A percentile compares a stretch with the other conserved stretches of the same genome.
Conservation (phyloP, 2,888 invertebrate species). For the Gymnocheta viridis region DNA sequence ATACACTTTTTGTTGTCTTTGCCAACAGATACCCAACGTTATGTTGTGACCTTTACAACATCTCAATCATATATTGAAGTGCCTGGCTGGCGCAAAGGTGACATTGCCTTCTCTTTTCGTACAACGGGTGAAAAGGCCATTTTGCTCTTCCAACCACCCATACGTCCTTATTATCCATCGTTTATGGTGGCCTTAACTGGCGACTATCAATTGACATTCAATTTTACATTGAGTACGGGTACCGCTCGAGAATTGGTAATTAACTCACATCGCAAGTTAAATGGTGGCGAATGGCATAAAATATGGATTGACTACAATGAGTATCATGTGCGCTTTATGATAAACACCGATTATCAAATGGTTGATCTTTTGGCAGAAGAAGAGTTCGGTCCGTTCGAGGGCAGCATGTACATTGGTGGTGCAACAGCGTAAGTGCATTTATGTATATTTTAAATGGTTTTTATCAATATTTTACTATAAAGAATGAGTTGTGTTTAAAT, state of each 20-base stretch:
- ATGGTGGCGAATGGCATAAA: constrained; percentile 97
- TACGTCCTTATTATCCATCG: constrained; percentile 93
- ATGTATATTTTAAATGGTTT: neutral
- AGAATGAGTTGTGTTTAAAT: neutral
- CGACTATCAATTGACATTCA: constrained; percentile 93
- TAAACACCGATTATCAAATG: constrained; percentile 95
- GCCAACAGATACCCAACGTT: constrained; percentile 91
- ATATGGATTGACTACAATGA: constrained; percentile 97
- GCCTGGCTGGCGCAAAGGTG: constrained; percentile 95
- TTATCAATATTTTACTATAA: constrained; percentile 11
- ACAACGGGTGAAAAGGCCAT: constrained; percentile 96
- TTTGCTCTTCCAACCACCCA: constrained; percentile 94
- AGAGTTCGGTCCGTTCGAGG: constrained; percentile 95
- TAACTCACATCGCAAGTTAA: constrained; percentile 90
- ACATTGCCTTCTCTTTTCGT: constrained; percentile 95
- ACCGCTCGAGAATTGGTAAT: constrained; percentile 91
- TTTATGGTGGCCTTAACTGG: constrained; percentile 95
- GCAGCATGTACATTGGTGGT: constrained; percentile 96
- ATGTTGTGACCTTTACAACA: constrained; percentile 96
- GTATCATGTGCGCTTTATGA: constrained; percentile 95
- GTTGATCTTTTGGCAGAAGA: constrained; percentile 92
- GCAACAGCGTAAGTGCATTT: constrained; percentile 90
- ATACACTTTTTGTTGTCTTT: constrained; percentile 66
- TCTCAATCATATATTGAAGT: constrained; percentile 96
- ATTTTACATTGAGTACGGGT: constrained; percentile 93